phyloP scores from a whole-genome alignment of 2,888 invertebrate species.

The Mayetiola destructor region DNA sequence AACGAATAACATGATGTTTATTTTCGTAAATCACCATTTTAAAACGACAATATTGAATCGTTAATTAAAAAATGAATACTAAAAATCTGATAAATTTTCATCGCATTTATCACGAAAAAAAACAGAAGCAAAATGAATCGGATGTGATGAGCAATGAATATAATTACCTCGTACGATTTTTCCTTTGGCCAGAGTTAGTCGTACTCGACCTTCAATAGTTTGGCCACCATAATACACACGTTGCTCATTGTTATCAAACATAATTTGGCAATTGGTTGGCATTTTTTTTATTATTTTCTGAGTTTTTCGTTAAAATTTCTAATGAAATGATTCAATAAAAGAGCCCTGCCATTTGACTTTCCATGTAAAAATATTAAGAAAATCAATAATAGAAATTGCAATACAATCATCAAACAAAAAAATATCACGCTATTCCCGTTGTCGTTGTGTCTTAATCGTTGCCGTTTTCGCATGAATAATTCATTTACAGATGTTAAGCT shows the following conservation, averaged over 20 bases:
- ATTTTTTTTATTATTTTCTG: background rate
- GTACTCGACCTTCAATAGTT: constrained; percentile 2
- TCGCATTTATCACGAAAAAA: background rate
- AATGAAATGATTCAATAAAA: no score
- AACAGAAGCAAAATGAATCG: background rate
- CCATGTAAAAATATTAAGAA: no score
- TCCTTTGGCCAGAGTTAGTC: constrained; percentile 3
- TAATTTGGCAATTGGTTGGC: constrained; percentile 5
- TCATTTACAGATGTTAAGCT: no score
- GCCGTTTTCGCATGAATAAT: no score
- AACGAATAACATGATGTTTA: no score
- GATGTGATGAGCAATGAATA: background rate
- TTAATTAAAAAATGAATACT: background rate
- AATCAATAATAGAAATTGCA: no score
- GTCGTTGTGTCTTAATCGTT: no score
- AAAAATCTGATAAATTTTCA: background rate
- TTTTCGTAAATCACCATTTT: no score
- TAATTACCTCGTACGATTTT: constrained; percentile 12
- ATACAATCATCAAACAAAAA: no score
- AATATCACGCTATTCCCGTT: no score
- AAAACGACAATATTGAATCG: background rate
- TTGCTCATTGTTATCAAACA: constrained; percentile 8
- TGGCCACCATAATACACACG: constrained; percentile 13
- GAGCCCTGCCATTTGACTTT: no score
- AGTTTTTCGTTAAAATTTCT: no score